phyloP scores from a whole-genome alignment of 2,888 invertebrate species.

The Pollenia angustigena region DNA sequence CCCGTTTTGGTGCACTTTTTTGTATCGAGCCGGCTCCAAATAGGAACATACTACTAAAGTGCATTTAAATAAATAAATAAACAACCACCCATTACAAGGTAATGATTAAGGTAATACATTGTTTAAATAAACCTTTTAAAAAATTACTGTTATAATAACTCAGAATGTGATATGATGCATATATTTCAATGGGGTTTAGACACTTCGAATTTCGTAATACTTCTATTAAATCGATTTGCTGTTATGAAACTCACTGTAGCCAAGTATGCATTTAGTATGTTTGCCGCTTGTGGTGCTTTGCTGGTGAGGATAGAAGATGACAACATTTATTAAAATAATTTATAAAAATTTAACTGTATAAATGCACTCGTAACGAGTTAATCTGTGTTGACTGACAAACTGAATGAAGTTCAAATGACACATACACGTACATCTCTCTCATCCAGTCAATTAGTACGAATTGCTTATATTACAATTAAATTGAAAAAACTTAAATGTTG shows the following conservation, averaged over 20 bases:
- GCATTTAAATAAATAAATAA: no score
- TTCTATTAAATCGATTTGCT: no score
- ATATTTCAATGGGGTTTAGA: no score
- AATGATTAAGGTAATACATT: no score
- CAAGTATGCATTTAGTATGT: neutral
- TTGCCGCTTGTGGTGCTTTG: conserved; percentile 16
- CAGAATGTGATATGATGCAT: no score
- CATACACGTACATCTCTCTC: conserved; percentile 15
- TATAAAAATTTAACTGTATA: conserved; percentile 36
- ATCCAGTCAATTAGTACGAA: conserved; percentile 16
- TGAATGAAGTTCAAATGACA: conserved; percentile 58
- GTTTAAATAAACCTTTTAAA: no score
- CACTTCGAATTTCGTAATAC: no score
- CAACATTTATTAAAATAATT: conserved; percentile 51
- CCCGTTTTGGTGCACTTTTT: no score
- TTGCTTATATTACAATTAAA: conserved; percentile 50
- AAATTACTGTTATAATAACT: no score
- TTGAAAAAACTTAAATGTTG: conserved; percentile 58
- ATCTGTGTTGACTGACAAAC: conserved; percentile 27
- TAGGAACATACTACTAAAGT: no score
- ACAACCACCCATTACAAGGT: no score
- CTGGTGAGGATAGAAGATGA: conserved; percentile 42
- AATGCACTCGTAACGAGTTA: neutral
- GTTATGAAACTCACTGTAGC: conserved; percentile 21
- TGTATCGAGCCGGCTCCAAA: no score